phyloP scores from a whole-genome alignment of 1,140 invertebrate species.

The Drosophila kanapiae region DNA sequence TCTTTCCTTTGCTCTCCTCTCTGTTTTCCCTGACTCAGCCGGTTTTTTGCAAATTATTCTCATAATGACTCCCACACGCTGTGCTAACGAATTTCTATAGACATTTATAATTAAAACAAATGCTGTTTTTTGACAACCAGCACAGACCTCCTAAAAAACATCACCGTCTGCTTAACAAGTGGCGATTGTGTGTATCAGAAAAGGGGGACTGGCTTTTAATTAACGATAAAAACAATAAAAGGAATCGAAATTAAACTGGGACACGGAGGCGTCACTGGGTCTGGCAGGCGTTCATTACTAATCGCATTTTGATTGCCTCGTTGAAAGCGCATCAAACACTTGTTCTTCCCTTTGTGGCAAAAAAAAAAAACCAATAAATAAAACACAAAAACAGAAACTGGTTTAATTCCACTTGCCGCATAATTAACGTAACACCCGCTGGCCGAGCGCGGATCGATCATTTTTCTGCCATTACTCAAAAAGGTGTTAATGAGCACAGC shows the following conservation, averaged over 20 bases:
- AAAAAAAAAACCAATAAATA: conserved; percentile 16
- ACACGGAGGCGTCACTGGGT: conserved; percentile 22
- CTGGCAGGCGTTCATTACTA: conserved; percentile 36
- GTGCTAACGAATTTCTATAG: conserved; percentile 20
- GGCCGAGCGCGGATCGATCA: conserved; percentile 38
- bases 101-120: conserved; percentile 61
- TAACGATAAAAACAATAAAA: conserved; percentile 27
- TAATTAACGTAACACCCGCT: conserved; percentile 46
- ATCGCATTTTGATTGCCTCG: conserved; percentile 68
- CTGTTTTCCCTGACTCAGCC: conserved; percentile 2
- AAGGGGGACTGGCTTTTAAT: conserved; percentile 32
- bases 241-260: conserved; percentile 28
- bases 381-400: conserved; percentile 31
- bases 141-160: conserved; percentile 3
- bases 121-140: conserved; percentile 12
- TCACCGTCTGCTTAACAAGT: conserved; percentile 41
- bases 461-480: conserved; percentile 36
- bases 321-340: conserved; percentile 56
- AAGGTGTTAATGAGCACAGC: conserved; percentile 54
- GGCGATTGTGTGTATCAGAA: conserved; percentile 21
- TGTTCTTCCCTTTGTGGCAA: conserved; percentile 15
- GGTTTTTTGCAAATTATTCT: conserved; percentile 41
- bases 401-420: conserved; percentile 52
- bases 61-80: conserved; percentile 33
- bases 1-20: neutral